A percentile compares a stretch with the other conserved stretches of the same genome.
Evolutionary conservation across 1,140 invertebrate species (phyloP).

Genomic region (Cardiocondyla obscurior): DNA sequence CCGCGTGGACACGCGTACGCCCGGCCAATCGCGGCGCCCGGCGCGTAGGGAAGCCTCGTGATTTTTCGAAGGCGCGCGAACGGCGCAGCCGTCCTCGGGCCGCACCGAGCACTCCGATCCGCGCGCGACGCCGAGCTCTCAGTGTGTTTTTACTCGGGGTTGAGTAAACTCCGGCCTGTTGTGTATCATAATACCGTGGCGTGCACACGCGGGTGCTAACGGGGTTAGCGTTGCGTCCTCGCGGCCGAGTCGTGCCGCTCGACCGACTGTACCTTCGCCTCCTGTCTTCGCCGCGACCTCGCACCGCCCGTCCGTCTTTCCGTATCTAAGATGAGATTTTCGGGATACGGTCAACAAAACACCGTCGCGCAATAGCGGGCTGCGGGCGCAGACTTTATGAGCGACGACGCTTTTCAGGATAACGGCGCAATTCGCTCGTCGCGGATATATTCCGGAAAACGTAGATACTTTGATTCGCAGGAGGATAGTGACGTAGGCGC

Average conservation of each 20-base stretch:
- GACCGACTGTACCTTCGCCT: slow-evolving; percentile 65
- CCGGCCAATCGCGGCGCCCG: slow-evolving; percentile 43
- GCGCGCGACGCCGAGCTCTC: slow-evolving; percentile 76
- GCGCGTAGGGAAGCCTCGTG: slow-evolving; percentile 16
- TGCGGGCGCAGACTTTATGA: neutral
- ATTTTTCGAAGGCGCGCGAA: slow-evolving; percentile 66
- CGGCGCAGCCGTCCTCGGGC: slow-evolving; percentile 61
- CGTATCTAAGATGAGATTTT: slow-evolving; percentile 41
- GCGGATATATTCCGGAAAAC: slow-evolving; percentile 13
- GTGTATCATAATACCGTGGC: slow-evolving; percentile 82
- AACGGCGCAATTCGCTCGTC: neutral
- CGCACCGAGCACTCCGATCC: slow-evolving; percentile 53
- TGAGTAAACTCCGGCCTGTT: slow-evolving; percentile 83
- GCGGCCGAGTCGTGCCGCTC: slow-evolving; percentile 58
- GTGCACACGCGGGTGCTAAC: slow-evolving; percentile 77
- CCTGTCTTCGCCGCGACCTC: slow-evolving; percentile 41
- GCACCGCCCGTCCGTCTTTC: slow-evolving; percentile 31
- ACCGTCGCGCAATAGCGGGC: neutral
- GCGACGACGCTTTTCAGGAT: slow-evolving; percentile 14
- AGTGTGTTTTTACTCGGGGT: slow-evolving; percentile 84
- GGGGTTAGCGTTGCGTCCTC: slow-evolving; percentile 68
- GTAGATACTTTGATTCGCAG: neutral
- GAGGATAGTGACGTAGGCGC: slow-evolving; percentile 3
- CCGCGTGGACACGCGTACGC: neutral
- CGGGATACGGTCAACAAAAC: slow-evolving; percentile 61